Conservation (phyloP, 1,140 invertebrate genomes). For the Coptotermes formosanus region DNA sequence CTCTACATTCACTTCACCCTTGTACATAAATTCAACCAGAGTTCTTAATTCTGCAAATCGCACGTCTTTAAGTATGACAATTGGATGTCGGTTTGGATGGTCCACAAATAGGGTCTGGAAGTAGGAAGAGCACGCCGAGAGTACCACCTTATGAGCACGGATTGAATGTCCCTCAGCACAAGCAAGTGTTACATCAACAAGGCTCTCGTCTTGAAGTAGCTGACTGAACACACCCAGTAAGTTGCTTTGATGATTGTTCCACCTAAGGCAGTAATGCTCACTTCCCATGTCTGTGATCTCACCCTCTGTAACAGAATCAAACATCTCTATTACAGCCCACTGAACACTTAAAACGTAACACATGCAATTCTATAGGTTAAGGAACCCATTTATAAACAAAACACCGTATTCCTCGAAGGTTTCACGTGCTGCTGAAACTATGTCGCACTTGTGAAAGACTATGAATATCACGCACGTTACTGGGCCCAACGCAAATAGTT, state of each 20-base stretch:
- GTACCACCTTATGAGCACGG: slow-evolving; percentile 91
- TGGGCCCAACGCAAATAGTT: not conserved
- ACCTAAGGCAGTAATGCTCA: slow-evolving; percentile 94
- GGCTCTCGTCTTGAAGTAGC: slow-evolving; percentile 88
- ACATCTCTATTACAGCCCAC: not conserved
- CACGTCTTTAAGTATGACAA: slow-evolving; percentile 92
- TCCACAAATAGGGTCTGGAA: slow-evolving; percentile 88
- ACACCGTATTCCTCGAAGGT: not conserved
- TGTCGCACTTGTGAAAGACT: not conserved
- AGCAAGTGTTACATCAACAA: slow-evolving; percentile 93
- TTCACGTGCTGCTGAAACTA: not conserved
- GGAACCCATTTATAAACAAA: not conserved
- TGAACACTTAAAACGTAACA: not conserved
- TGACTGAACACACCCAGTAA: slow-evolving; percentile 92
- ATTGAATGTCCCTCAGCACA: slow-evolving; percentile 91
- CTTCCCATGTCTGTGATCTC: slow-evolving; percentile 67
- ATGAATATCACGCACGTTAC: not conserved
- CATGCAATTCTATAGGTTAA: slow-evolving; percentile 8
- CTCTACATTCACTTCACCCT: slow-evolving; percentile 91
- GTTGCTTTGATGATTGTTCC: slow-evolving; percentile 96
- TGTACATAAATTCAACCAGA: slow-evolving; percentile 95
- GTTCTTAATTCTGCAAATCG: slow-evolving; percentile 84
- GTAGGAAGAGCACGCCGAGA: slow-evolving; percentile 92
- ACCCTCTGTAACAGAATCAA: slow-evolving; percentile 27
- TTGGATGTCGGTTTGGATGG: slow-evolving; percentile 86